Evolutionary conservation across 2,797 vertebrate genomes (phyloP), one percentile per base, ranked within the genome.

Genomic region (Crotalus adamanteus): DNA sequence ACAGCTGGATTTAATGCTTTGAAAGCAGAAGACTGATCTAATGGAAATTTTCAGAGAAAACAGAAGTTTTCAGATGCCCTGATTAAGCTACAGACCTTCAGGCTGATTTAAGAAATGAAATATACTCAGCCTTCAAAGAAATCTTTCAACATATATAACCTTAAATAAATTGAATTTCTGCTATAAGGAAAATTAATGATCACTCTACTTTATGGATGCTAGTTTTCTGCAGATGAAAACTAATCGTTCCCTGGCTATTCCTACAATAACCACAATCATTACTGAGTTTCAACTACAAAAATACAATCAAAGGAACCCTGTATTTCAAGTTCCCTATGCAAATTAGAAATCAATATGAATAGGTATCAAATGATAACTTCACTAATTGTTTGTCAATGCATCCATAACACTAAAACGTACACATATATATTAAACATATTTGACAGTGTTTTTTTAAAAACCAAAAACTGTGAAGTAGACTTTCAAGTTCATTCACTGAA

Each of bases 41-140:
- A 90, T 78, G 25, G 47, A 89, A 61, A 55, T 92, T 61, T 89
- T 89, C 92, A 89, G 31, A 78, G 42, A 93, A 61, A 9, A 53
- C 22, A 16, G n/a, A 87, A 60, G 55, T 7, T n/a, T 3, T 86
- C 9, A 65, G 91, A 60, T 25, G 26, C 22, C 91, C 55, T 11
- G 65, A n/a, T 87, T 89, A 92, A 2, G 16, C 26, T 0, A 0
- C 0, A 92, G n/a, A 12, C 22, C 53, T 94, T 69, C 0, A 47
- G 57, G 61, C 83, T 91, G 47, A 90, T 57, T 55, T 87, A 47
- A 26, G 87, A 90, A 88, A 78, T 5, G 42, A 93, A 92, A 92
- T 90, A 22, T 1, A 0, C 53, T 93, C 42, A 11, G 90, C 89
- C 92, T 93, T 83, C 92, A 86, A 95, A 94, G 9, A n/a, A 90